Evolutionary conservation across 2,113 vertebrate species (phyloP), one percentile per base, ranked within the genome.

Genomic region (Lathamus discolor): DNA sequence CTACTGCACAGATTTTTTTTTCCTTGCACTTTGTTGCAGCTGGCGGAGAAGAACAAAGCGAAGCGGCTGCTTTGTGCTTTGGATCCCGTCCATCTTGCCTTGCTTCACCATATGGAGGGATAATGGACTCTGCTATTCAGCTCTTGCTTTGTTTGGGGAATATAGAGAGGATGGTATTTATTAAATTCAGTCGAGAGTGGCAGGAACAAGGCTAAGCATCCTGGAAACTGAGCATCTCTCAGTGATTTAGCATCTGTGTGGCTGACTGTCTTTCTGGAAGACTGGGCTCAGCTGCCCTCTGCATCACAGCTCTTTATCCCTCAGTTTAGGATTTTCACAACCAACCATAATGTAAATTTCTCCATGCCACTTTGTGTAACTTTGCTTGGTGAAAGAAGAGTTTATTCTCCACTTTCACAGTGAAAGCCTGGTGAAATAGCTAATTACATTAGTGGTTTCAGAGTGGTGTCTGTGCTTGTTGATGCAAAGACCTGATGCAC

Each of bases 41-140:
- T 95, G 70, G 35, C 61, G 5, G 46, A 90, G 57, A 78, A 83
- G 52, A 93, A 90, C 59, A 97, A 93, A 92, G 44, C 13, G 27
- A 83, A 80, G 67, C 0, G 5, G 41, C 51, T 72, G 25, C 33
- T 85, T 44, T 63, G 27, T 75, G 63, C 57, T 92, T 92, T 95
- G 87, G 81, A 93, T 85, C 33, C 39, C 1, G 2, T 92, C 87
- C 81, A 88, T 90, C 49, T 76, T 86, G 55, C 81, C 29, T 76
- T 3, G 0, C 9, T 61, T 87, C 33, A 25, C 74, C 84, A 86
- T 83, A 94, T 87, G 84, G 87, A 90, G 31, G 66, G 70, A 87
- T 83, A 93, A 93, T 66, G 85, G 78, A 61, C 83, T 72, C 35
- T 2, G 4, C 43, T 84, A 64, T 79, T 90, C 57, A 85, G 78